Percentiles rank a stretch among this genome's conserved stretches.
Evolutionary conservation across 2,797 vertebrate genomes (phyloP).

Genomic region (Gila robusta): DNA sequence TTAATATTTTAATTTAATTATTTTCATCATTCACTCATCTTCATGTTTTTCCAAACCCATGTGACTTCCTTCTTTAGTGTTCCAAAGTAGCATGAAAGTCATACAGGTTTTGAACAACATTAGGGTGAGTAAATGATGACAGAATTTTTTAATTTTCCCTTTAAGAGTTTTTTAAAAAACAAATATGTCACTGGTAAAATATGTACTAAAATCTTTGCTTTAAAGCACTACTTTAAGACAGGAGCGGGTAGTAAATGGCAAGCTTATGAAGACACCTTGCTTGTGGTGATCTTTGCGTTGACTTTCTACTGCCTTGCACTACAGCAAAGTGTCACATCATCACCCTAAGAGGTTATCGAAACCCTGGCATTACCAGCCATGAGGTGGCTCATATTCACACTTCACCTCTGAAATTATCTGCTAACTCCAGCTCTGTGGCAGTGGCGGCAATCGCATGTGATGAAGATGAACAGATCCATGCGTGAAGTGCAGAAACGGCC

Average conservation of each 20-base stretch:
- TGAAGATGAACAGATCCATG: slow-evolving; percentile 48
- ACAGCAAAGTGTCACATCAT: background rate
- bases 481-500: slow-evolving; percentile 53
- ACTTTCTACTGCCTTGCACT: background rate
- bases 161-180: background rate
- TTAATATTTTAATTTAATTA: too few species aligned
- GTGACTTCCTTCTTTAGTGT: background rate
- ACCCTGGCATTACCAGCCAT: background rate
- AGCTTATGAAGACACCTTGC: slow-evolving; percentile 30
- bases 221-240: background rate
- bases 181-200: background rate
- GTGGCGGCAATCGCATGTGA: slow-evolving; percentile 36
- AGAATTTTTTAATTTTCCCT: background rate
- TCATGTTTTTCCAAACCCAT: background rate
- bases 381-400: background rate
- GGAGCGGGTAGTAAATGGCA: background rate
- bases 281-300: background rate
- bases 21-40: background rate
- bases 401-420: slow-evolving; percentile 13
- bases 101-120: background rate
- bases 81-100: too few species aligned
- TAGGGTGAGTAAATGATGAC: background rate
- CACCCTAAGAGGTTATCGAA: slow-evolving; percentile 21
- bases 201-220: background rate
- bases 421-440: background rate